Percentiles rank a stretch among this genome's conserved stretches.
phyloP scores from a whole-genome alignment of 2,888 invertebrate species.

The Anoncus sp. region DNA sequence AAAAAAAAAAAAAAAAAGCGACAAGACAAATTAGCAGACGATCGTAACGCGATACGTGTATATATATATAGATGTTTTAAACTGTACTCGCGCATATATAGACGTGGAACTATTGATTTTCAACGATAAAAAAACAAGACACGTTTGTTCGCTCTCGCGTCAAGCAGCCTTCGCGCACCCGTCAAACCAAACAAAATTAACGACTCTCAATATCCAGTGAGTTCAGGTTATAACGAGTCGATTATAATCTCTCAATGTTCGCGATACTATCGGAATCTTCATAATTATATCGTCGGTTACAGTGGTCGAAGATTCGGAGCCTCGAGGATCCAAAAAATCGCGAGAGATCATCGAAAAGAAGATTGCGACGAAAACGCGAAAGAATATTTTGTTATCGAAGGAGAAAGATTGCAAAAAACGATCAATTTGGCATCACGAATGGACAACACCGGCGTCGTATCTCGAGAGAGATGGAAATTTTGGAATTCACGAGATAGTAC shows the following conservation, averaged over 20 bases:
- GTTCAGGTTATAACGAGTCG: neutral
- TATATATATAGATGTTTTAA: too few relatives aligned
- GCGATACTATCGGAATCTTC: neutral
- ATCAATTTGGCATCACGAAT: conserved; percentile 64
- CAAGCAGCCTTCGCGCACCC: conserved; percentile 27
- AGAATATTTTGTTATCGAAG: neutral
- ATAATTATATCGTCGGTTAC: conserved; percentile 10
- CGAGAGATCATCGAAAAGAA: neutral
- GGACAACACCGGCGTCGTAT: conserved; percentile 58
- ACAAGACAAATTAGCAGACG: too few relatives aligned
- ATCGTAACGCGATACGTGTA: too few relatives aligned
- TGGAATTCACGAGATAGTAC: conserved; percentile 62
- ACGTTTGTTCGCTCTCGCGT: conserved; percentile 41
- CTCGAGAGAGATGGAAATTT: conserved; percentile 47
- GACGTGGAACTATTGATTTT: too few relatives aligned
- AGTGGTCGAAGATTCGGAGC: conserved; percentile 43
- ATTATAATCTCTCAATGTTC: too few relatives aligned
- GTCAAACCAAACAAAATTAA: conserved; percentile 5
- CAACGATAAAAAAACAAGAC: conserved; percentile 15
- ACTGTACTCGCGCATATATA: too few relatives aligned
- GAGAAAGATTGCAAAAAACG: neutral
- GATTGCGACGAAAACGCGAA: neutral
- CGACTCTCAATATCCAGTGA: conserved; percentile 6
- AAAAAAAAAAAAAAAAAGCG: too few relatives aligned
- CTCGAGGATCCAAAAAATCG: neutral